Conservation (phyloP, 1,140 invertebrate species). For the Nephotettix cincticeps region DNA sequence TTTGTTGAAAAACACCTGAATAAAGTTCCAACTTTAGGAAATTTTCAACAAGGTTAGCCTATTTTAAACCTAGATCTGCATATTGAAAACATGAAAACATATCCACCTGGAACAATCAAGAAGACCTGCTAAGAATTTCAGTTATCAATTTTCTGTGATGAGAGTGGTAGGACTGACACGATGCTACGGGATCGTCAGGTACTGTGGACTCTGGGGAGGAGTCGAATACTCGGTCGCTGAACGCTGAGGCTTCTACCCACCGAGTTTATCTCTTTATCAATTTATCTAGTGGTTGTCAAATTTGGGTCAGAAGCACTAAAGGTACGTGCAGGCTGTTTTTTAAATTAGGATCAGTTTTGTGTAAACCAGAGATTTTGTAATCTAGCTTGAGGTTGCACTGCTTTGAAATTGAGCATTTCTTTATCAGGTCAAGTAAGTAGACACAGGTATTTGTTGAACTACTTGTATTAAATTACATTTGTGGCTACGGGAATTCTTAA, state of each 20-base stretch:
- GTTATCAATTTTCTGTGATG: too few species aligned
- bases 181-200: not conserved
- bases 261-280: not conserved
- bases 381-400: not conserved
- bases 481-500: too few species aligned
- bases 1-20: too few species aligned
- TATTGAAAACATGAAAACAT: too few species aligned
- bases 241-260: not conserved
- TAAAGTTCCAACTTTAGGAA: too few species aligned
- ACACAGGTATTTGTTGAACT: too few species aligned
- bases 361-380: not conserved
- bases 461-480: too few species aligned
- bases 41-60: too few species aligned
- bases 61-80: too few species aligned
- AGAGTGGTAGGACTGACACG: not conserved
- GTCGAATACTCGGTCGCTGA: not conserved
- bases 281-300: not conserved
- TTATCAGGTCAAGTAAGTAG: too few species aligned
- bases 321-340: not conserved
- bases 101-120: too few species aligned
- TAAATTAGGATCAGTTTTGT: not conserved
- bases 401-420: not conserved
- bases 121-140: too few species aligned
- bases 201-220: not conserved
- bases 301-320: not conserved